Evolutionary conservation across 2,888 invertebrate genomes (phyloP).

Genomic region (Scrobipalpa atriplicella): DNA sequence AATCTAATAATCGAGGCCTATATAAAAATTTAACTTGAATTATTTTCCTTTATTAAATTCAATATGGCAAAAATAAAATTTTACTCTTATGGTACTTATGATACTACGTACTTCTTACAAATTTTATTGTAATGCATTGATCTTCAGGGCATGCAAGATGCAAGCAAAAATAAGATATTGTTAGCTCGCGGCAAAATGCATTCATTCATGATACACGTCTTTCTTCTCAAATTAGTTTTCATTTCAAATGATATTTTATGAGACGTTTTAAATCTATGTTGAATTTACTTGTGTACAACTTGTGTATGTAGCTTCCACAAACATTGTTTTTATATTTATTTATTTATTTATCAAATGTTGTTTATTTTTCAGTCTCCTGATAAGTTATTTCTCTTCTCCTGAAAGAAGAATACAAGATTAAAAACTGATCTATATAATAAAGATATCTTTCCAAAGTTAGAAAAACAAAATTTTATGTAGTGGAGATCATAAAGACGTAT

Average conservation of each 20-base stretch:
- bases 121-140: not conserved
- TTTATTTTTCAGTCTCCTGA: not conserved
- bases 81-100: too few species aligned
- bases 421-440: too few species aligned
- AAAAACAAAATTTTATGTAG: too few species aligned
- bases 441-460: too few species aligned
- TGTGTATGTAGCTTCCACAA: not conserved
- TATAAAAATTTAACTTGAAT: too few species aligned
- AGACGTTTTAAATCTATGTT: not conserved
- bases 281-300: too few species aligned
- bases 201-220: not conserved
- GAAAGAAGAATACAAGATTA: too few species aligned
- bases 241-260: slow-evolving; percentile 17
- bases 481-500: too few species aligned
- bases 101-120: not conserved
- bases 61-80: too few species aligned
- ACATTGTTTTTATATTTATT: too few species aligned
- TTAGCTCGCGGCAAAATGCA: slow-evolving; percentile 3
- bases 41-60: too few species aligned
- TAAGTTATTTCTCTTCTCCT: not conserved
- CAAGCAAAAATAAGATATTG: slow-evolving; percentile 1
- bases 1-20: too few species aligned
- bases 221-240: slow-evolving; percentile 1
- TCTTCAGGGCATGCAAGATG: slow-evolving; percentile 2
- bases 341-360: not conserved